Conservation (phyloP, 2,113 vertebrate genomes). For the Hyperopisus bebe region DNA sequence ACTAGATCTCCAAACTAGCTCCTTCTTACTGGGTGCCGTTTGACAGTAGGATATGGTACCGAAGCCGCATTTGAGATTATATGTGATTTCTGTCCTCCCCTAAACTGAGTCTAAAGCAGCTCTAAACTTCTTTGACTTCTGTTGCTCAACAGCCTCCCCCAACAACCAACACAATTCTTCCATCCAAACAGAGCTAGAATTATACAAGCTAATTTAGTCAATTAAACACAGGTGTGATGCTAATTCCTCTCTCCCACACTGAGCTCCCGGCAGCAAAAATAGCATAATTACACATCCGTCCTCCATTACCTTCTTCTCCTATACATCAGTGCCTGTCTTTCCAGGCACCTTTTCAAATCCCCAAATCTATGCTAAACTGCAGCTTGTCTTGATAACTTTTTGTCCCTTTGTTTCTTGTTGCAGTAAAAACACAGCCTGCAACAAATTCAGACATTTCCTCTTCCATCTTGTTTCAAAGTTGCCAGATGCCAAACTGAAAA, state of each 20-base stretch:
- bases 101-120: slow-evolving; percentile 33
- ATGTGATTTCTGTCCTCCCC: slow-evolving; percentile 3
- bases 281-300: slow-evolving; percentile 71
- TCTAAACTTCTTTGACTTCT: slow-evolving; percentile 49
- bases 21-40: background rate
- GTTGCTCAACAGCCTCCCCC: slow-evolving; percentile 33
- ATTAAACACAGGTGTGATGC: slow-evolving; percentile 74
- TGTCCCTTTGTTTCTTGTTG: background rate
- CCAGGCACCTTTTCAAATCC: slow-evolving; percentile 24
- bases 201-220: slow-evolving; percentile 69
- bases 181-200: slow-evolving; percentile 43
- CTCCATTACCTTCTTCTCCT: slow-evolving; percentile 49
- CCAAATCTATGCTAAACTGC: slow-evolving; percentile 14
- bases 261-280: slow-evolving; percentile 66
- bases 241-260: slow-evolving; percentile 64
- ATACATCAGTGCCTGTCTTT: slow-evolving; percentile 33
- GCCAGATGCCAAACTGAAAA: background rate
- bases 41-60: background rate
- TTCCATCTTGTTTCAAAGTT: background rate
- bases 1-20: background rate
- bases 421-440: background rate
- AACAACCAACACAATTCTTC: slow-evolving; percentile 55
- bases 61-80: background rate
- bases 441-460: background rate
- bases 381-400: slow-evolving; percentile 3